These are phyloP conservation scores for Drosophila peninsularis DNA, from an alignment of 2,888 invertebrate species.

Conservation along the genomic window DNA sequence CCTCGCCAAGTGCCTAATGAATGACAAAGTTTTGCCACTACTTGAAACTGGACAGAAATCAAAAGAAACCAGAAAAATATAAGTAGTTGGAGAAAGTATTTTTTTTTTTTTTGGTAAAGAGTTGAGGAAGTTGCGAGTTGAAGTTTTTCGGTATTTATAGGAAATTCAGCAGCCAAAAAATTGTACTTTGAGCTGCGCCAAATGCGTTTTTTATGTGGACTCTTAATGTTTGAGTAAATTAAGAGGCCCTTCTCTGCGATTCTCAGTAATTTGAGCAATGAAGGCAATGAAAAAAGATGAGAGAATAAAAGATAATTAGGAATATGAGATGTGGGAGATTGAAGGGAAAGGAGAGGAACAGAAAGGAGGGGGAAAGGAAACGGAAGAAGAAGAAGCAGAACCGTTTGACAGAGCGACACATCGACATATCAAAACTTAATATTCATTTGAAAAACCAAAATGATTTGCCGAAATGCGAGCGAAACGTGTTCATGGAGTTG, in stretches of 20 bases:
- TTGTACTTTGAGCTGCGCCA: not conserved
- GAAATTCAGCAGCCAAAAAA: conserved; percentile 6
- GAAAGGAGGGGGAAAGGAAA: too few species aligned
- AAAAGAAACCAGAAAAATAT: conserved; percentile 8
- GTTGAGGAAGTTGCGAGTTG: conserved; percentile 1
- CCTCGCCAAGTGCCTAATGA: conserved; percentile 45
- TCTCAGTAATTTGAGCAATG: not conserved
- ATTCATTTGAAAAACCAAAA: not conserved
- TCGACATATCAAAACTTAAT: too few species aligned
- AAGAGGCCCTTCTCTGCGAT: not conserved
- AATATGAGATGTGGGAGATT: too few species aligned
- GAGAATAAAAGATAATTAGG: not conserved
- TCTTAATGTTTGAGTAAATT: not conserved
- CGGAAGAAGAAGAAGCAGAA: too few species aligned
- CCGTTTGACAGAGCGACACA: too few species aligned
- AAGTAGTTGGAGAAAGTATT: conserved; percentile 24
- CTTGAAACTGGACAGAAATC: conserved; percentile 6
- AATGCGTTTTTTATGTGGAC: not conserved
- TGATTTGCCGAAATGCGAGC: not conserved
- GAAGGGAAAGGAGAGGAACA: too few species aligned
- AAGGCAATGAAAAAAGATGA: not conserved
- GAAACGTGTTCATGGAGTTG: not conserved
- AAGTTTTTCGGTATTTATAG: conserved; percentile 1
- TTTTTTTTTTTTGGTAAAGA: conserved; percentile 1
- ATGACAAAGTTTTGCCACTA: conserved; percentile 41